Conservation (phyloP, 1,140 invertebrate species). For the Alviniconcha marisindica region DNA sequence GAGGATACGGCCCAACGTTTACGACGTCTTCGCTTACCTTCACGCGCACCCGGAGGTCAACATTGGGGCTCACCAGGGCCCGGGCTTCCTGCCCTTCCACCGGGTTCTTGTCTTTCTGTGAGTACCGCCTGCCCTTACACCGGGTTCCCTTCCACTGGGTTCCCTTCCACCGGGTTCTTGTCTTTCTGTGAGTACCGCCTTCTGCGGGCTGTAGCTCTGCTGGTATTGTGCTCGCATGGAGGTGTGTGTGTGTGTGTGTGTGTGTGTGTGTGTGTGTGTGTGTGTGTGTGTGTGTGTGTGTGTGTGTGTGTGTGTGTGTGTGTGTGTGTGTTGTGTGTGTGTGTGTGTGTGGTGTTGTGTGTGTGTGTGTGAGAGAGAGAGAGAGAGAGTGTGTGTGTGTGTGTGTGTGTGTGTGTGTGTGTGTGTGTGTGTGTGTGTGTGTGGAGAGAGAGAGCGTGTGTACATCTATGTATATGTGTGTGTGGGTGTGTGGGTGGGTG, state of each 20-base stretch:
- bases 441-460: too few species aligned
- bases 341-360: too few species aligned
- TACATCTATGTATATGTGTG: too few species aligned
- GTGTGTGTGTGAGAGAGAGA: too few species aligned
- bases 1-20: constrained; percentile 52
- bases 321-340: too few species aligned
- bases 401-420: too few species aligned
- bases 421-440: too few species aligned
- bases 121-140: constrained; percentile 36
- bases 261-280: constrained; percentile 4
- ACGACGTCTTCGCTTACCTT: constrained; percentile 62
- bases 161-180: constrained; percentile 57
- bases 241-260: not conserved
- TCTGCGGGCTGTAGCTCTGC: too few species aligned
- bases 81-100: constrained; percentile 67
- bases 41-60: constrained; percentile 57
- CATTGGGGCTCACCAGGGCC: constrained; percentile 60
- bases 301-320: not conserved
- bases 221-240: too few species aligned
- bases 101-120: constrained; percentile 63
- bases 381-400: too few species aligned
- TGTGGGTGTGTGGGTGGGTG: too few species aligned
- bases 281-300: constrained; percentile 2
- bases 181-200: constrained; percentile 54
- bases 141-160: constrained; percentile 2